Percentiles rank a stretch among this genome's conserved stretches.
Evolutionary conservation across 2,113 vertebrate genomes (phyloP).

Genomic region (Pteronura brasiliensis): DNA sequence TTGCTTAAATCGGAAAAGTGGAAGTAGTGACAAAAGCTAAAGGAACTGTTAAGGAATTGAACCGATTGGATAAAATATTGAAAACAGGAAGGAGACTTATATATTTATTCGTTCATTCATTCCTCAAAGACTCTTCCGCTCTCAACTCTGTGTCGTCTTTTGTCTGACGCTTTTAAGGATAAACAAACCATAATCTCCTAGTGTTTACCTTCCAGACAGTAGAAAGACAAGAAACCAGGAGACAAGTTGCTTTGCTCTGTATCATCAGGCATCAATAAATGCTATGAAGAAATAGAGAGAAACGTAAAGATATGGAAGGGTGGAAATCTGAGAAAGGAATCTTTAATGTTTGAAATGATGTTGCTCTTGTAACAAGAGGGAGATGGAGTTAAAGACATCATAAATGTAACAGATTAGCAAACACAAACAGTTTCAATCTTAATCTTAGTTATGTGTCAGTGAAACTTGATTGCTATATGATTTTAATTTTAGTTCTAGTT

Average conservation of each 20-base stretch:
- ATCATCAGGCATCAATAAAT: background rate
- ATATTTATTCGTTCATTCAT: background rate
- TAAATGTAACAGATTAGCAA: background rate
- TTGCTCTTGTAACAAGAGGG: background rate
- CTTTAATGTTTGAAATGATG: background rate
- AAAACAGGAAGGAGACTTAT: background rate
- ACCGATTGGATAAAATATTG: background rate
- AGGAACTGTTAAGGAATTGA: background rate
- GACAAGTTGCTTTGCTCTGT: background rate
- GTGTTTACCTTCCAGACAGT: background rate
- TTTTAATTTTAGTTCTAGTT: background rate
- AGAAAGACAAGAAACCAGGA: background rate
- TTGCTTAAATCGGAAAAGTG: background rate
- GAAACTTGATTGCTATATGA: background rate
- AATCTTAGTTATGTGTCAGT: background rate
- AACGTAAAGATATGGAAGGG: background rate
- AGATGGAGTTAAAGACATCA: background rate
- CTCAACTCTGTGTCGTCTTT: fast-evolving
- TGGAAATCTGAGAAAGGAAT: background rate
- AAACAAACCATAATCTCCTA: background rate
- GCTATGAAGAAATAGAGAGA: background rate
- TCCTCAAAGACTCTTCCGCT: background rate
- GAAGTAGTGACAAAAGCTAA: background rate
- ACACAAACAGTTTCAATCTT: background rate
- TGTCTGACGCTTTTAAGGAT: background rate